phyloP scores from a whole-genome alignment of 2,113 vertebrate genomes.

The Apistogramma diplotaenia region DNA sequence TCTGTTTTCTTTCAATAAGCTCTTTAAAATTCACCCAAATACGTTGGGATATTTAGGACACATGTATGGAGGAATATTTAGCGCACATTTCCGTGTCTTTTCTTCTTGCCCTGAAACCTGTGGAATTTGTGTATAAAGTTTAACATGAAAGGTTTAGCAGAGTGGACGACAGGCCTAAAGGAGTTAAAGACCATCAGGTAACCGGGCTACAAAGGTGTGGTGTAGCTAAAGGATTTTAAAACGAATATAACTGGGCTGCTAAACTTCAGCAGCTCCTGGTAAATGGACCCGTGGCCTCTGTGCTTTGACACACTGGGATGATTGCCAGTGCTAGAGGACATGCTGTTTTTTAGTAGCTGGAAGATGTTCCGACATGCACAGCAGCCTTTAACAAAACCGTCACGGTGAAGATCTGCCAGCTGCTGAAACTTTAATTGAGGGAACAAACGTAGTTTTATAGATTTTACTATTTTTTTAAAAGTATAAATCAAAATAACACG shows the following conservation, averaged over 20 bases:
- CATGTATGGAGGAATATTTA: background rate
- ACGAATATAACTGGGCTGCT: background rate
- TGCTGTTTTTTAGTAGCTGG: constrained; percentile 21
- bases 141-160: background rate
- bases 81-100: background rate
- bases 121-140: background rate
- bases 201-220: background rate
- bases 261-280: background rate
- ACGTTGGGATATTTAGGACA: background rate
- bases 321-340: background rate
- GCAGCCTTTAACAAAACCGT: background rate
- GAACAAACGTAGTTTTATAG: background rate
- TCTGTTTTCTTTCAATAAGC: background rate
- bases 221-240: background rate
- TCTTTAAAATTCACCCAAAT: background rate
- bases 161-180: background rate
- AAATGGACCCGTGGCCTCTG: background rate
- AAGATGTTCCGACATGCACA: constrained; percentile 22
- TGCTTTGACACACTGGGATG: background rate
- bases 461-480: background rate
- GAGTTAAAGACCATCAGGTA: background rate
- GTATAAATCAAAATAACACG: background rate
- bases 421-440: background rate
- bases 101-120: background rate
- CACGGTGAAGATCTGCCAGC: background rate